Conservation (phyloP, 2,888 invertebrate species). For the Dorcus parallelipipedus region DNA sequence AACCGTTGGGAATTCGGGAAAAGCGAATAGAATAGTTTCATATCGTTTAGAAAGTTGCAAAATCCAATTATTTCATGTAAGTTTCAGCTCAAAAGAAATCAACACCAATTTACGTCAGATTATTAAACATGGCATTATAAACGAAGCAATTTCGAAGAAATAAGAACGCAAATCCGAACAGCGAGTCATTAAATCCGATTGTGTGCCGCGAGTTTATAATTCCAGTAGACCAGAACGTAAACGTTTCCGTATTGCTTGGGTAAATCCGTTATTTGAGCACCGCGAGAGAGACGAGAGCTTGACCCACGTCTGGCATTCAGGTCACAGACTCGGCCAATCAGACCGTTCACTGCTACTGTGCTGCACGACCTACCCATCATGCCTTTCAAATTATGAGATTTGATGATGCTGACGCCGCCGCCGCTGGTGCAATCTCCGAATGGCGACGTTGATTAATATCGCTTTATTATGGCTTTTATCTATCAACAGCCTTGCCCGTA, state of each 20-base stretch:
- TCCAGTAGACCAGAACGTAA: neutral
- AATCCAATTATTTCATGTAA: no score
- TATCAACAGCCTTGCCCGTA: neutral
- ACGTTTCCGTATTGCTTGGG: neutral
- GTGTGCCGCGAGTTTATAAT: neutral
- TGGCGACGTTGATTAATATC: neutral
- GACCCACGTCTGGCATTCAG: slow-evolving; percentile 15
- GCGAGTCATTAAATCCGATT: neutral
- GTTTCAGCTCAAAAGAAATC: no score
- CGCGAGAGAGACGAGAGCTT: neutral
- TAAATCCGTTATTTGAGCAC: neutral
- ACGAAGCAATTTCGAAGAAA: no score
- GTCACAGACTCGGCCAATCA: slow-evolving; percentile 22
- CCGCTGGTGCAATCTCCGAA: neutral
- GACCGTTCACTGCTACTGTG: neutral
- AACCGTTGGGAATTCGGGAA: no score
- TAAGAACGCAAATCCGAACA: neutral
- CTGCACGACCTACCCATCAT: slow-evolving; percentile 1
- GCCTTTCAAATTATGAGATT: neutral
- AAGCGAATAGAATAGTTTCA: no score
- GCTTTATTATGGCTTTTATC: neutral
- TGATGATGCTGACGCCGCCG: neutral
- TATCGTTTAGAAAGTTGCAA: no score
- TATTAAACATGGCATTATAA: no score
- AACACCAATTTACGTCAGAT: no score